Base-by-base conservation (phyloP, 2,888 invertebrate species). In the Platerodrilus igneus region DNA sequence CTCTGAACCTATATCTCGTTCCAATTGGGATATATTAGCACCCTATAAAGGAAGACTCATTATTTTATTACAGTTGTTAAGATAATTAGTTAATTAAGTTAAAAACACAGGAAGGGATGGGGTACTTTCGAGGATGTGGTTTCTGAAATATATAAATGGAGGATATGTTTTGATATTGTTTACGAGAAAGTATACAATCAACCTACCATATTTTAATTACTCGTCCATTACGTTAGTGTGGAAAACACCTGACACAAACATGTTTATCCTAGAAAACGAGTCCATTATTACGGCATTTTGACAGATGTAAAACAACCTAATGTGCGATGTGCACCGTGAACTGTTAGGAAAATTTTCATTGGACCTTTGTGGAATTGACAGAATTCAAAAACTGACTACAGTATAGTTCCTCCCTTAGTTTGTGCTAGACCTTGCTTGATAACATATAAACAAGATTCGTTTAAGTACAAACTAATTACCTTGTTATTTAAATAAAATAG, bases 1-100 rank as follows among this genome's bases (percentile, higher is more conserved):
- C 74, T 97, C 97, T 60, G 93, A 84, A 64, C 96, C 97, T 68
- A 99, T 96, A 78, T 99, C 97, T 77, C 93, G 88, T 79, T 99
- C 99, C 72, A 99, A 75, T 73, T 97, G 96, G 62, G 96, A 97
- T 73, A 96, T 91, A 80, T 95, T 97, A 72, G 95, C 92, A 77
- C 97, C 97, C 97, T 93, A 69, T 45, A 76, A 73, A 47, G 45
- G 4, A 37, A 37, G 43, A 42, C n/a, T n/a, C n/a, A n/a, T n/a
- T n/a, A n/a, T n/a, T n/a, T n/a, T n/a, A 34, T 39, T 27, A 31
- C 9, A 2, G 13, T 33, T 36, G 45, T 47, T 47, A 43, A 37
- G 46, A 34, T 25, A 45, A 42, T 35, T 39, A 32, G 48, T 48
- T 30, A 52, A 43, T 43, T 43, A 43, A 43, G 29, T n/a, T 11